Conservation (phyloP, 2,888 invertebrate genomes). For the Dryadula phaetusa region DNA sequence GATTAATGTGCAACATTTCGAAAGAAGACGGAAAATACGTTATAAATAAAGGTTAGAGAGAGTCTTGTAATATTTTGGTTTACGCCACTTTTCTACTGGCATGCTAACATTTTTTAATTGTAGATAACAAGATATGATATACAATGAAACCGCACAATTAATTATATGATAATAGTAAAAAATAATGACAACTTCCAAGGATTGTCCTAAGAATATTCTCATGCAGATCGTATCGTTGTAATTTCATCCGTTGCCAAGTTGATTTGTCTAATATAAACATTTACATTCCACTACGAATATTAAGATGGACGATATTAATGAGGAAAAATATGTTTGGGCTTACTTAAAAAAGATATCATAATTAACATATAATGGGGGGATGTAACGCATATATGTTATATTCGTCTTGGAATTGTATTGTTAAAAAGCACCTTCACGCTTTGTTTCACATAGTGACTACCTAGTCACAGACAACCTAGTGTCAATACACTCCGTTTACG, state of each 20-base stretch:
- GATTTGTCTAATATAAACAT: slow-evolving; percentile 15
- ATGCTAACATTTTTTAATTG: background rate
- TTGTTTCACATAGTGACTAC: no score
- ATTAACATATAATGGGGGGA: no score
- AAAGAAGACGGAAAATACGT: no score
- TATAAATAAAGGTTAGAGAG: no score
- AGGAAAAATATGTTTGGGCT: background rate
- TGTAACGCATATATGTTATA: no score
- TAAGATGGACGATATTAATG: slow-evolving; percentile 10
- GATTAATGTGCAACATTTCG: background rate
- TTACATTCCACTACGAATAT: slow-evolving; percentile 9
- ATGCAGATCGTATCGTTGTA: slow-evolving; percentile 19
- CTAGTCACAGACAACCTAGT: no score
- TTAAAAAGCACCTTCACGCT: no score
- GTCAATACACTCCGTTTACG: no score
- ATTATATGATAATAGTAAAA: slow-evolving; percentile 15
- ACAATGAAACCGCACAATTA: slow-evolving; percentile 3
- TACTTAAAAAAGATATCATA: slow-evolving; percentile 6
- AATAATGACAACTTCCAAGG: slow-evolving; percentile 1
- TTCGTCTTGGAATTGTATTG: no score
- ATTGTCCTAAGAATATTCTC: background rate
- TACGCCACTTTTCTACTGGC: background rate
- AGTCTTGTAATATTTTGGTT: background rate
- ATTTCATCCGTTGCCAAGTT: slow-evolving; percentile 27
- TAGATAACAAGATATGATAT: slow-evolving; percentile 2